These are phyloP conservation scores for Hyposoter didymator DNA, from an alignment of 2,888 invertebrate genomes.

Conservation along the genomic window DNA sequence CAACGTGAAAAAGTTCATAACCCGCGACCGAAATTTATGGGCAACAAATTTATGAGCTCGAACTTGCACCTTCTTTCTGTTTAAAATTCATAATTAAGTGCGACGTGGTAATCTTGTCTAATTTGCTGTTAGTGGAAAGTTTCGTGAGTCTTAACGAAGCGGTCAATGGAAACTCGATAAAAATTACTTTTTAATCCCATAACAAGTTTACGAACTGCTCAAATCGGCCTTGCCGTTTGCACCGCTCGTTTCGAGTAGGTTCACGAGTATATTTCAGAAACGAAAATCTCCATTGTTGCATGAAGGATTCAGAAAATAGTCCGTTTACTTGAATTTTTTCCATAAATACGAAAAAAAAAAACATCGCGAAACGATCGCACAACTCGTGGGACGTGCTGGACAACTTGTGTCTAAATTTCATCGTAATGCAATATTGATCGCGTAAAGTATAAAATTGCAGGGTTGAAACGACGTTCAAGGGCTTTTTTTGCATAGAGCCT, in stretches of 20 bases:
- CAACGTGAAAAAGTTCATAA: background rate
- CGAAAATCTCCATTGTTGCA: background rate
- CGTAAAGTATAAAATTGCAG: background rate
- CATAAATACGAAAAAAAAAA: background rate
- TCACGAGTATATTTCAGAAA: background rate
- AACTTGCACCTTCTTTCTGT: background rate
- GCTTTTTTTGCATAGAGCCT: background rate
- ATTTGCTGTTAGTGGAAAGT: constrained; percentile 1
- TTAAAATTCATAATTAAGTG: background rate
- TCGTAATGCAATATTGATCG: background rate
- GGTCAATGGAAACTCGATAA: constrained; percentile 14
- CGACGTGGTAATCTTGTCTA: background rate
- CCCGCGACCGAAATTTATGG: background rate
- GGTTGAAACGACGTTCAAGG: background rate
- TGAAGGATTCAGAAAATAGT: background rate
- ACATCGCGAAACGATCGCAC: too few relatives aligned
- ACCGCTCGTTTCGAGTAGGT: background rate
- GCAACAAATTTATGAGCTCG: background rate
- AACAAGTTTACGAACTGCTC: constrained; percentile 6
- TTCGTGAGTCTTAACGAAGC: background rate
- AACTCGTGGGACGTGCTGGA: too few relatives aligned
- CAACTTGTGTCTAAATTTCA: background rate
- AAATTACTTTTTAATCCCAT: constrained; percentile 9
- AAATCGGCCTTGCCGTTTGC: background rate
- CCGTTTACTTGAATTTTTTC: background rate